Evolutionary conservation across 1,140 invertebrate genomes (phyloP).

Genomic region (Leptinotarsa lineolata): DNA sequence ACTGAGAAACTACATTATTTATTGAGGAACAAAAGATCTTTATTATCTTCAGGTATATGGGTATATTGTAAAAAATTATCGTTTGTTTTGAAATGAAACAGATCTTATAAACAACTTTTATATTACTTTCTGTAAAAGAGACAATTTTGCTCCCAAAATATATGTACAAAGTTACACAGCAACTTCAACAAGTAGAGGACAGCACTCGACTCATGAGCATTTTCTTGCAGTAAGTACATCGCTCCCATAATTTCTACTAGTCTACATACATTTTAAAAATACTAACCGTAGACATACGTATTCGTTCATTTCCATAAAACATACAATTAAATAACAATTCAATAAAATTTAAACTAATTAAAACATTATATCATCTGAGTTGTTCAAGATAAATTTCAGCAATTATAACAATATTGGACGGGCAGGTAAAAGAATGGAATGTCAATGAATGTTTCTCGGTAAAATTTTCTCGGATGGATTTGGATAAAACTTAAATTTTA

Average conservation of each 20-base stretch:
- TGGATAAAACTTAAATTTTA: conserved; percentile 29
- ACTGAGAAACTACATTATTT: no score
- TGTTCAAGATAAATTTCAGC: conserved; percentile 25
- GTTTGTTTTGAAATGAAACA: conserved; percentile 24
- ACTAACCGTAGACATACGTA: conserved; percentile 7
- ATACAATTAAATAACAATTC: conserved; percentile 46
- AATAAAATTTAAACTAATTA: conserved; percentile 46
- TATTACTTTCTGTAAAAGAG: conserved; percentile 45
- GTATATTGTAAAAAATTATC: no score
- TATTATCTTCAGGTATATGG: no score
- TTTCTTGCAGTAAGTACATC: conserved; percentile 16
- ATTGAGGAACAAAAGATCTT: no score
- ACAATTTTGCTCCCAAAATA: conserved; percentile 45
- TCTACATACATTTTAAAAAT: conserved; percentile 16
- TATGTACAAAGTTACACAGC: conserved; percentile 45
- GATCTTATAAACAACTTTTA: conserved; percentile 37
- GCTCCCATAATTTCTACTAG: conserved; percentile 6
- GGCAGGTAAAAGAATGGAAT: conserved; percentile 26
- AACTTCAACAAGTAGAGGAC: conserved; percentile 33
- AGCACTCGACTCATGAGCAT: conserved; percentile 10
- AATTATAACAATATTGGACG: conserved; percentile 40
- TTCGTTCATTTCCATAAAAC: conserved; percentile 8
- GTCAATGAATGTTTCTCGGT: not conserved
- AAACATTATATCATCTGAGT: conserved; percentile 34
- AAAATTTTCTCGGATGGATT: conserved; percentile 23